These are phyloP conservation scores for Agonopterix alstromeriana DNA, from an alignment of 2,888 invertebrate species.

Conservation along the genomic window DNA sequence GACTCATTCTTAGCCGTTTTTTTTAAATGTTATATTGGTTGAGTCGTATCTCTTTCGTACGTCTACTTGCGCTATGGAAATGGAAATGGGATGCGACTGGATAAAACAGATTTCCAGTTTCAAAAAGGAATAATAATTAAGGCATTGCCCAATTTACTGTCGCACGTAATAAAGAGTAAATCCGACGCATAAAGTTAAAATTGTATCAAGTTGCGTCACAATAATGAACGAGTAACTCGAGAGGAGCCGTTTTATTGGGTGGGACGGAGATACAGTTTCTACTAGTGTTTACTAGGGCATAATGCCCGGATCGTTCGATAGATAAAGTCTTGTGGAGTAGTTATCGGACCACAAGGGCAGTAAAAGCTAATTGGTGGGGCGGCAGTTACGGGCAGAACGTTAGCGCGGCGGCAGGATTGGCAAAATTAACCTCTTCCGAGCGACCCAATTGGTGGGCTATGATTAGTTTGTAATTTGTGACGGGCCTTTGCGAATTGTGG, in stretches of 20 bases:
- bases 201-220: too few species aligned
- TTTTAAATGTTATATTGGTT: too few species aligned
- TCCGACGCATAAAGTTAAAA: too few species aligned
- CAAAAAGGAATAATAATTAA: too few species aligned
- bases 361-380: conserved; percentile 70
- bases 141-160: too few species aligned
- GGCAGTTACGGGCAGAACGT: conserved; percentile 35
- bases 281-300: conserved; percentile 45
- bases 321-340: conserved; percentile 59
- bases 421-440: conserved; percentile 67
- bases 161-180: too few species aligned
- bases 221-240: too few species aligned
- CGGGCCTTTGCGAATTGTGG: conserved; percentile 35
- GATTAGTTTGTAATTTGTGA: conserved; percentile 67
- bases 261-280: conserved; percentile 15
- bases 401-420: conserved; percentile 38
- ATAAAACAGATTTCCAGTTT: too few species aligned
- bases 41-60: too few species aligned
- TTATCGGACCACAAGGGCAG: conserved; percentile 67
- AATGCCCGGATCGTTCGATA: conserved; percentile 50
- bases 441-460: conserved; percentile 57
- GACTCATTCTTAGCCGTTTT: too few species aligned
- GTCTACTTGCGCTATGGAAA: too few species aligned
- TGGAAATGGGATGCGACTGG: too few species aligned
- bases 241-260: conserved; percentile 1